These are phyloP conservation scores for Abramis brama DNA, from an alignment of 2,113 vertebrate genomes.

Conservation along the genomic window DNA sequence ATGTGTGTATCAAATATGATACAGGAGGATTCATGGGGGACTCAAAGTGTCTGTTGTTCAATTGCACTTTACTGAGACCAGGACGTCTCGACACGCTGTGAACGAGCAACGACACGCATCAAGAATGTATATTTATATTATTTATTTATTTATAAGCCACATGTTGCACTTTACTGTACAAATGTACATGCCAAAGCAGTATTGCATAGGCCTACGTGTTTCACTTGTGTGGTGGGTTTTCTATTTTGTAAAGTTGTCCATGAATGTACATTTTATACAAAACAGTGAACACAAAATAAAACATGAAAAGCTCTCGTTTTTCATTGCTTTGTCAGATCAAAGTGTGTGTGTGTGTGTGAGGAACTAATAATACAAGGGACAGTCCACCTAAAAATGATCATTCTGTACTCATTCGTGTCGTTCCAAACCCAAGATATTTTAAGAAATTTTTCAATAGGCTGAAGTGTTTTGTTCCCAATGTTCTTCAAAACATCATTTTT, in stretches of 20 bases:
- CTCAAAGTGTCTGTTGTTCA: conserved; percentile 67
- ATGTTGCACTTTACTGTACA: conserved; percentile 87
- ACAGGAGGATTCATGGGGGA: not conserved
- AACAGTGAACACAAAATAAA: conserved; percentile 61
- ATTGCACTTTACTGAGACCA: conserved; percentile 88
- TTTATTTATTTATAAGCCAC: conserved; percentile 1
- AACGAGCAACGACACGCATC: conserved; percentile 72
- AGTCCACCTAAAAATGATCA: not conserved
- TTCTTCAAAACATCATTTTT: no score
- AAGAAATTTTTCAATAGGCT: no score
- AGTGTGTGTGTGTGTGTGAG: not conserved
- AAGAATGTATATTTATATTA: conserved; percentile 78
- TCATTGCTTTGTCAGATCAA: not conserved
- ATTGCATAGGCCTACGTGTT: conserved; percentile 79
- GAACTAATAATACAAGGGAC: not conserved
- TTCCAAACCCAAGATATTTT: no score
- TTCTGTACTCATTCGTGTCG: not conserved
- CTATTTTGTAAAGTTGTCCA: conserved; percentile 72
- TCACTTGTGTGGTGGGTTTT: conserved; percentile 65
- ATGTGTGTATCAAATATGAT: no score
- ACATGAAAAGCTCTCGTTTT: conserved; percentile 12
- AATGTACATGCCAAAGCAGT: conserved; percentile 92
- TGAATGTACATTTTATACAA: conserved; percentile 73
- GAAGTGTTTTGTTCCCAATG: no score
- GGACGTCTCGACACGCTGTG: conserved; percentile 73